Percentiles rank a stretch among this genome's conserved stretches.
These are phyloP conservation scores for Panurus biarmicus DNA, from an alignment of 2,113 vertebrate genomes.

Conservation along the genomic window DNA sequence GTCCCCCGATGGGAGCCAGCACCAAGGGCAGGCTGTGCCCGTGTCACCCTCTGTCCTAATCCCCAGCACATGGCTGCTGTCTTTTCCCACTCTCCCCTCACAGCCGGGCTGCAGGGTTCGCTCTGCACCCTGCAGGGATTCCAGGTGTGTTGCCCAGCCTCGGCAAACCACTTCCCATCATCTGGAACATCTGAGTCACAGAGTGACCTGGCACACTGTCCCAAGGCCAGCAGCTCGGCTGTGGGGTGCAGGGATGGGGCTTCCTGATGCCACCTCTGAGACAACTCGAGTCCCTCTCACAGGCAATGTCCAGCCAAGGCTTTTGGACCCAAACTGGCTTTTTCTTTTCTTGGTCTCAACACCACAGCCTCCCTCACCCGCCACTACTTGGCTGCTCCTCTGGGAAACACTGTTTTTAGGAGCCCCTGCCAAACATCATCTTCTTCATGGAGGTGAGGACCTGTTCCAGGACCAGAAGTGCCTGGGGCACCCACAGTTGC, in stretches of 20 bases:
- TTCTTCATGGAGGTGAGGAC: not conserved
- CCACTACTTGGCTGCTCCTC: not conserved
- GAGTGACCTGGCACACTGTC: rapidly evolving
- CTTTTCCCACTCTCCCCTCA: rapidly evolving
- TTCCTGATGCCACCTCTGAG: not conserved
- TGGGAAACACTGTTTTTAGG: not conserved
- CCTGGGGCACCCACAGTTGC: not conserved
- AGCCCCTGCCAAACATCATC: not conserved
- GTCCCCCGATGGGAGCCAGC: rapidly evolving
- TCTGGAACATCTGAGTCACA: not conserved
- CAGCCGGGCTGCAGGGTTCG: not conserved
- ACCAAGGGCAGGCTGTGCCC: rapidly evolving
- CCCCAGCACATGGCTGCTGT: rapidly evolving
- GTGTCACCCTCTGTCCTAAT: rapidly evolving
- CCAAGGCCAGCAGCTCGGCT: not conserved
- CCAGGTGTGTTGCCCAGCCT: not conserved
- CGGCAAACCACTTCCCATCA: not conserved
- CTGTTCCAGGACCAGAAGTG: not conserved
- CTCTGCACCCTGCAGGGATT: not conserved
- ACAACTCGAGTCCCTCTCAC: not conserved
- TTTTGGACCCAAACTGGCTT: not conserved
- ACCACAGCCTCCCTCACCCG: rapidly evolving
- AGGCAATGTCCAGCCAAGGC: not conserved
- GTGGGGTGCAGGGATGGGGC: not conserved
- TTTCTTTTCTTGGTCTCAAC: not conserved